Evolutionary conservation across 2,888 invertebrate genomes (phyloP).

Genomic region (Agrypnus murinus): DNA sequence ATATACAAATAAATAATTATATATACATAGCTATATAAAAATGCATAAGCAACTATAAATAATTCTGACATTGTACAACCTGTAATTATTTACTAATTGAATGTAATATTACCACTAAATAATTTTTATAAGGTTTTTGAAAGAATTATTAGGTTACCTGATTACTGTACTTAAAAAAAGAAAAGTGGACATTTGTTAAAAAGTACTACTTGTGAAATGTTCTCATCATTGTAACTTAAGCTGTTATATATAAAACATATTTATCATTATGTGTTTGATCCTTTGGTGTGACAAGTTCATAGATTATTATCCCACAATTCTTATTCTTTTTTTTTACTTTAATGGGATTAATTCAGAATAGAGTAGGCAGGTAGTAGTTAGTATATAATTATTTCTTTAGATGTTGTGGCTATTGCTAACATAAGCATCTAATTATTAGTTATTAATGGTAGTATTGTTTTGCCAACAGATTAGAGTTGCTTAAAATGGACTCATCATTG

Average conservation of each 20-base stretch:
- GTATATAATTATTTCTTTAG: neutral
- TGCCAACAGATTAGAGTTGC: conserved; percentile 84
- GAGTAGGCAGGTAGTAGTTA: conserved; percentile 8
- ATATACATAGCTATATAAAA: no score
- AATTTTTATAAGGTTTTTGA: conserved; percentile 13
- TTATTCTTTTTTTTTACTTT: neutral
- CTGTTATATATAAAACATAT: conserved; percentile 32
- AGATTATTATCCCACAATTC: conserved; percentile 11
- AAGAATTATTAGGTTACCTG: conserved; percentile 23
- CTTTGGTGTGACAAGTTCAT: conserved; percentile 18
- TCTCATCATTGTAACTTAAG: conserved; percentile 34
- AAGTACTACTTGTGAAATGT: conserved; percentile 30
- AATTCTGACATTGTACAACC: conserved; percentile 10
- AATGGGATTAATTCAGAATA: conserved; percentile 36
- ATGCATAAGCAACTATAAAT: no score
- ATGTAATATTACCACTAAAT: conserved; percentile 4
- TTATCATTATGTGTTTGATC: conserved; percentile 5
- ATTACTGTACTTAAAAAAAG: conserved; percentile 26
- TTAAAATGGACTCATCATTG: conserved; percentile 85
- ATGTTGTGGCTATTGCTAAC: neutral
- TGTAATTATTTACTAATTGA: conserved; percentile 8
- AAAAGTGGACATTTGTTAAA: conserved; percentile 26
- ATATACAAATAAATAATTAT: no score
- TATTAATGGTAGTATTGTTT: conserved; percentile 3
- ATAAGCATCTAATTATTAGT: neutral